A percentile compares a stretch with the other conserved stretches of the same genome.
phyloP scores from a whole-genome alignment of 2,888 invertebrate species.

The Calameuta filiformis region DNA sequence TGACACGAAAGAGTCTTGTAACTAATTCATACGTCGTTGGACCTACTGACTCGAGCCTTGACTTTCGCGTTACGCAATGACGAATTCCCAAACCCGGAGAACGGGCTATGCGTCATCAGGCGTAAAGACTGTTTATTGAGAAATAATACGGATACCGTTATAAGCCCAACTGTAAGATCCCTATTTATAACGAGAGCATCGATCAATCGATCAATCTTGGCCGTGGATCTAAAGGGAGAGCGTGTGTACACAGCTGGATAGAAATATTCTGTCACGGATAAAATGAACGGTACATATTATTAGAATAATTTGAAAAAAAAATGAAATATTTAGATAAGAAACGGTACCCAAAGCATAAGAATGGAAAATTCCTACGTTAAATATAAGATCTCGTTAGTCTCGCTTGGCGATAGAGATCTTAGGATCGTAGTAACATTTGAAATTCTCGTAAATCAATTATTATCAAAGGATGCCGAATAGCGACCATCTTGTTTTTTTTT shows the following conservation, averaged over 20 bases:
- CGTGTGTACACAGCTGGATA: not conserved
- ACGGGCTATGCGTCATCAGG: slow-evolving; percentile 30
- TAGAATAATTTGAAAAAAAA: not conserved
- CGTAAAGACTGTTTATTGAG: slow-evolving; percentile 13
- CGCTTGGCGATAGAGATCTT: too few relatives aligned
- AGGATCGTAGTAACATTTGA: not conserved
- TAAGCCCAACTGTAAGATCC: not conserved
- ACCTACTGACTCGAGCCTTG: slow-evolving; percentile 25
- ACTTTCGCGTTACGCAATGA: slow-evolving; percentile 34
- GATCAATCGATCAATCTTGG: not conserved
- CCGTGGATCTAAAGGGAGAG: not conserved
- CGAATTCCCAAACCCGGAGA: slow-evolving; percentile 31
- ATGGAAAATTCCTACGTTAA: not conserved
- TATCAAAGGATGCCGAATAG: not conserved
- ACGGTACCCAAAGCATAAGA: not conserved
- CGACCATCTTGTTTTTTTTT: not conserved
- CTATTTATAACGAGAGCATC: not conserved
- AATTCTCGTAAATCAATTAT: not conserved
- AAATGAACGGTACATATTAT: not conserved
- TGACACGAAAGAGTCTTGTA: not conserved
- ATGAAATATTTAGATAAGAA: not conserved
- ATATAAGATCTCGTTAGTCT: too few relatives aligned
- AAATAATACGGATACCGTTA: not conserved
- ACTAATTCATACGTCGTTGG: not conserved
- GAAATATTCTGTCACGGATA: not conserved